Conservation (phyloP, 2,888 invertebrate genomes). For the Epistrophe eligans region DNA sequence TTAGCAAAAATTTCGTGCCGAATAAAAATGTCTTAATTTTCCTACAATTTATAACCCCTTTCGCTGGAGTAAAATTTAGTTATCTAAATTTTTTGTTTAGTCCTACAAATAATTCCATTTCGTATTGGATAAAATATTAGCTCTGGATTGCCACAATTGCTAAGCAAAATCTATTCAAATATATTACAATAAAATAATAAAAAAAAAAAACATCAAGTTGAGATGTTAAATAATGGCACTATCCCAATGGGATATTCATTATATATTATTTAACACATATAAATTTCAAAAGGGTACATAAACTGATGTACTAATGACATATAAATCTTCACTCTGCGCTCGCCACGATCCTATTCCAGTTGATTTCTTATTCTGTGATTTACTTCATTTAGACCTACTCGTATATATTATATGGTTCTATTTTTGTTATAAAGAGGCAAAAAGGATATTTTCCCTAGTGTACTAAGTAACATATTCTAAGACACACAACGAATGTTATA, state of each 20-base stretch:
- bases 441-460: constrained; percentile 60
- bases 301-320: constrained; percentile 23
- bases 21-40: no score
- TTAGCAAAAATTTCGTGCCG: no score
- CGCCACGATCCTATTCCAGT: constrained; percentile 50
- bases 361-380: constrained; percentile 68
- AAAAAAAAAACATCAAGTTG: no score
- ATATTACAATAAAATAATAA: not conserved
- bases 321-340: constrained; percentile 33
- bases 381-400: constrained; percentile 25
- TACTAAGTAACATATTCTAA: not conserved
- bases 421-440: constrained; percentile 7
- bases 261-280: constrained; percentile 63
- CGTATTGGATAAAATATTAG: not conserved
- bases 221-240: not conserved
- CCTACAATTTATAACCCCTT: no score
- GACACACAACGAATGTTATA: not conserved
- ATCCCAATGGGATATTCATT: constrained; percentile 28
- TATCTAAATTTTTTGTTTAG: no score
- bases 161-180: not conserved
- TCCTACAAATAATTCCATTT: no score
- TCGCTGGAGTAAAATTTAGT: no score
- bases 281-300: constrained; percentile 14
- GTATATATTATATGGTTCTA: not conserved
- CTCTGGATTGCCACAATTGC: not conserved